Conservation (phyloP, 2,888 invertebrate species). For the Sminthurinus aureus region DNA sequence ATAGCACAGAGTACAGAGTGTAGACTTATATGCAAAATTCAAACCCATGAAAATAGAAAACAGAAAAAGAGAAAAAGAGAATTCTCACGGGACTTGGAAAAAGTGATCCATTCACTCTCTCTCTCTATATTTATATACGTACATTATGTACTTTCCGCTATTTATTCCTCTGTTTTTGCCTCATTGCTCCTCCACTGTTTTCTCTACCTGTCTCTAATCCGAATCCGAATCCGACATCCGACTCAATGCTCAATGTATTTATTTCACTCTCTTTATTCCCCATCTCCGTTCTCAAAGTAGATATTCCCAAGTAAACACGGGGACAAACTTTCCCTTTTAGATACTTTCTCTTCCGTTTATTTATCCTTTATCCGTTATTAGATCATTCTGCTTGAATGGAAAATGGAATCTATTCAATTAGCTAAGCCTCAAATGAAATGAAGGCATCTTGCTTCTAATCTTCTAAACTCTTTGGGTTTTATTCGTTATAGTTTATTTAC, state of each 20-base stretch:
- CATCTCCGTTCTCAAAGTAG: neutral
- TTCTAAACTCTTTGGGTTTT: too few species aligned
- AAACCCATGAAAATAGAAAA: too few species aligned
- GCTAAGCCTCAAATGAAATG: too few species aligned
- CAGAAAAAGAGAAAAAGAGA: neutral
- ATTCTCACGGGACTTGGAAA: neutral
- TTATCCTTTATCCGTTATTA: too few species aligned
- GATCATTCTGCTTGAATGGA: too few species aligned
- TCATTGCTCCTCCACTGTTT: constrained; percentile 5
- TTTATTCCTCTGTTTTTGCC: constrained; percentile 1
- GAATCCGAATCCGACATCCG: too few species aligned
- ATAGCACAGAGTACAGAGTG: too few species aligned
- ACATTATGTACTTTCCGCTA: neutral
- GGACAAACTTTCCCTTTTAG: neutral
- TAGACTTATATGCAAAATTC: too few species aligned
- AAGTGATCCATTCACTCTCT: neutral
- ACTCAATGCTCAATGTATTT: constrained; percentile 5
- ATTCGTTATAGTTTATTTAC: too few species aligned
- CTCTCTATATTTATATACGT: neutral
- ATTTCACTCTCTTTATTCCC: neutral
- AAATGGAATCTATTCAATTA: too few species aligned
- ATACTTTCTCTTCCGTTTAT: too few species aligned
- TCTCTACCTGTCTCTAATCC: constrained; percentile 3
- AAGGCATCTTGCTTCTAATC: too few species aligned
- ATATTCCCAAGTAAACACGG: neutral